phyloP scores from a whole-genome alignment of 1,140 invertebrate species.

The Linepithema humile region DNA sequence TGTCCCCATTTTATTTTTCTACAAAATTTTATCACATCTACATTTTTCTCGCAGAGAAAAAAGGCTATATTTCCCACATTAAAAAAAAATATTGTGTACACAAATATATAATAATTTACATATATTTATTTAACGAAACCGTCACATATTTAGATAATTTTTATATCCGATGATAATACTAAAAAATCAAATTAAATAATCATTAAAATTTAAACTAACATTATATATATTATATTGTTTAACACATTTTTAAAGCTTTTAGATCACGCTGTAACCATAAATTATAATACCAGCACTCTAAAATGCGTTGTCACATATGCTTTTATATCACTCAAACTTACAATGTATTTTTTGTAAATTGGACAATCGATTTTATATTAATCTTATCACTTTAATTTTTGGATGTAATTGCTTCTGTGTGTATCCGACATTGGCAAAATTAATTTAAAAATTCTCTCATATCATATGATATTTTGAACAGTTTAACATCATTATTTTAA shows the following conservation, averaged over 20 bases:
- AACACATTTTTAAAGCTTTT: conserved; percentile 33
- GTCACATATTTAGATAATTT: conserved; percentile 25
- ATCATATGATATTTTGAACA: too few species aligned
- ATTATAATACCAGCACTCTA: conserved; percentile 1
- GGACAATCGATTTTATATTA: too few species aligned
- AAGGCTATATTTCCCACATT: neutral
- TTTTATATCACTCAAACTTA: neutral
- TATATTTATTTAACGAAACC: conserved; percentile 36
- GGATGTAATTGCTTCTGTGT: neutral
- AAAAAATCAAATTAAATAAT: conserved; percentile 13
- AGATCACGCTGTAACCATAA: neutral
- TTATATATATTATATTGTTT: neutral
- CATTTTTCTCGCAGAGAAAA: neutral
- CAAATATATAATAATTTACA: neutral
- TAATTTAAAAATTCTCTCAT: too few species aligned
- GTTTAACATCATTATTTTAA: too few species aligned
- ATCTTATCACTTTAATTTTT: neutral
- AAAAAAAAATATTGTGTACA: neutral
- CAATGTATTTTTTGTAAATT: too few species aligned
- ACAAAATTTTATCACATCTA: neutral
- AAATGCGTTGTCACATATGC: neutral
- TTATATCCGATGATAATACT: conserved; percentile 34
- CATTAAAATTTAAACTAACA: conserved; percentile 1
- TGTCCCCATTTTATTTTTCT: neutral
- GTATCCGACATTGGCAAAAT: too few species aligned